Percentiles rank a stretch among this genome's conserved stretches.
phyloP scores from a whole-genome alignment of 2,797 vertebrate species.

The Pangasius krempfi region DNA sequence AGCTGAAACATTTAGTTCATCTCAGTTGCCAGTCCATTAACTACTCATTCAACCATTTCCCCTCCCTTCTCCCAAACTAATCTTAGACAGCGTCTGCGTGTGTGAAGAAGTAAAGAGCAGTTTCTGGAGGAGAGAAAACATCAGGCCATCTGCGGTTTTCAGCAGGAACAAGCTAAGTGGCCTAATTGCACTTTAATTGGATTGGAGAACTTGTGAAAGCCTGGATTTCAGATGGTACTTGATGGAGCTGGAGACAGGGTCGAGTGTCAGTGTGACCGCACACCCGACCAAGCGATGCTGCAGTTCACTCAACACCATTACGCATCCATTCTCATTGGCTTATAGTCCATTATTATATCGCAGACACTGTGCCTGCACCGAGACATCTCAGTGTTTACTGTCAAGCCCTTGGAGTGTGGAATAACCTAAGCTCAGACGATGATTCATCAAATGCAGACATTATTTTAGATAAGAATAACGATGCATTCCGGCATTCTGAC shows the following conservation, averaged over 20 bases:
- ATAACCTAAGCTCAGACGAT: slow-evolving; percentile 34
- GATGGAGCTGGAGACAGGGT: slow-evolving; percentile 62
- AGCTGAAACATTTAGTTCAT: slow-evolving; percentile 60
- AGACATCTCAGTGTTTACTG: slow-evolving; percentile 26
- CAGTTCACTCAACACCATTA: slow-evolving; percentile 43
- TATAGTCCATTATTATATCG: slow-evolving; percentile 39
- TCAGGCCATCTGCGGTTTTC: slow-evolving; percentile 57
- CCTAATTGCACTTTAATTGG: slow-evolving; percentile 63
- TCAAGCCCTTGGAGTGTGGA: slow-evolving; percentile 18
- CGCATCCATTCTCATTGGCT: slow-evolving; percentile 38
- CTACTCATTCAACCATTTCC: slow-evolving; percentile 22
- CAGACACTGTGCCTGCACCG: neutral
- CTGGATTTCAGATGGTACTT: slow-evolving; percentile 56
- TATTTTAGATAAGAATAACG: slow-evolving; percentile 21
- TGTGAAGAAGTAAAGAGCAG: slow-evolving; percentile 37
- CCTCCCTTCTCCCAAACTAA: slow-evolving; percentile 5
- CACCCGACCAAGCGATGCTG: slow-evolving; percentile 30
- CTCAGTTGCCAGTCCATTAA: slow-evolving; percentile 54
- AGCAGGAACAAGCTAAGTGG: slow-evolving; percentile 54
- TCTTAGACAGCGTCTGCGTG: slow-evolving; percentile 24
- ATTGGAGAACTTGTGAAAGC: slow-evolving; percentile 63
- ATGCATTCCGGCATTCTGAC: slow-evolving; percentile 3
- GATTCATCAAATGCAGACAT: slow-evolving; percentile 33
- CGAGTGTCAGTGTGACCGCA: slow-evolving; percentile 55
- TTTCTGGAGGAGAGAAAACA: slow-evolving; percentile 53